Conservation (phyloP, 2,888 invertebrate species). For the Caenorhabditis plicata region DNA sequence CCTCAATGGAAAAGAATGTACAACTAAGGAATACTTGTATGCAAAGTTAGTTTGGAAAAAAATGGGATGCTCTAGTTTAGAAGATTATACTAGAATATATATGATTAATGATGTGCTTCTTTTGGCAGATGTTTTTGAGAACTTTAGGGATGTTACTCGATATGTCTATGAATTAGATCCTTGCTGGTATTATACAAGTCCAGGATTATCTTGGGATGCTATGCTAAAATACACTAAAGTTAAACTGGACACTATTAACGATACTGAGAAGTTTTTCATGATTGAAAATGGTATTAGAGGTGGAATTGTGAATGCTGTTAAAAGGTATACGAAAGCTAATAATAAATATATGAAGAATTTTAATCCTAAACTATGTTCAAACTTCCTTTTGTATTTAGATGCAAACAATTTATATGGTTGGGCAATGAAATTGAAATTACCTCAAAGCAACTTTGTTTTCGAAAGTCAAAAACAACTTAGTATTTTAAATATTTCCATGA, state of each 20-base stretch:
- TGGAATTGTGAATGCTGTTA: slow-evolving; percentile 33
- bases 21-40: slow-evolving; percentile 42
- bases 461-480: slow-evolving; percentile 10
- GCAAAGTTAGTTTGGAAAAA: slow-evolving; percentile 43
- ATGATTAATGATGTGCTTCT: slow-evolving; percentile 45
- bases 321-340: slow-evolving; percentile 22
- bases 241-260: slow-evolving; percentile 50
- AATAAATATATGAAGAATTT: slow-evolving; percentile 32
- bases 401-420: no score
- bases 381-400: no score
- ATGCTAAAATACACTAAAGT: slow-evolving; percentile 51
- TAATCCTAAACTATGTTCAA: slow-evolving; percentile 17
- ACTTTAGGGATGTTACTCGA: slow-evolving; percentile 46
- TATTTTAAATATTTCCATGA: slow-evolving; percentile 4
- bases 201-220: no score
- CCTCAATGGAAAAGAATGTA: slow-evolving; percentile 24
- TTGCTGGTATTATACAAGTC: slow-evolving; percentile 46
- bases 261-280: slow-evolving; percentile 53
- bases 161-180: slow-evolving; percentile 54
- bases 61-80: slow-evolving; percentile 28
- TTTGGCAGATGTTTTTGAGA: slow-evolving; percentile 60
- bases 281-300: no score
- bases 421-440: slow-evolving; percentile 47
- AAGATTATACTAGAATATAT: slow-evolving; percentile 44
- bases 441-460: slow-evolving; percentile 50